These are phyloP conservation scores for Heliothis subflexa DNA, from an alignment of 1,140 invertebrate species.

Conservation along the genomic window DNA sequence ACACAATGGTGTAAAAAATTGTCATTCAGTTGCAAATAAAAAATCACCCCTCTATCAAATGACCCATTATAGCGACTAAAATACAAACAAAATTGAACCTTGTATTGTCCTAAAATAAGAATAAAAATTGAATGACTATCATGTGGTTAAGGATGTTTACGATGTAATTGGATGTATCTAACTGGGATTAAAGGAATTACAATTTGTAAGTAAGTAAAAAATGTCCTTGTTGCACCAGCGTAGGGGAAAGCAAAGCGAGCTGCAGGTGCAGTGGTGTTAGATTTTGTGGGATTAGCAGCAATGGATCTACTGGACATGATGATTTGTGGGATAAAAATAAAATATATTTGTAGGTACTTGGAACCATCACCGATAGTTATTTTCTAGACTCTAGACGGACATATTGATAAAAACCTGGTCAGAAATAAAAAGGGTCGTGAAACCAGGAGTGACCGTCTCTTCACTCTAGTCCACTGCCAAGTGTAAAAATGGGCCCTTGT, in stretches of 20 bases:
- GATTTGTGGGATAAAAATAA: constrained; percentile 9
- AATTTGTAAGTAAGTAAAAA: constrained; percentile 83
- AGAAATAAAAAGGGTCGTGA: no score
- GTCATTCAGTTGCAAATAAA: constrained; percentile 70
- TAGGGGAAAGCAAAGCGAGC: constrained; percentile 65
- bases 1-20: constrained; percentile 81
- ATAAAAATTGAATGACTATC: background rate
- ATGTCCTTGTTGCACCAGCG: constrained; percentile 60
- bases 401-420: no score
- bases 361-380: background rate
- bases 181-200: constrained; percentile 84
- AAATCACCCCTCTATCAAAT: constrained; percentile 66
- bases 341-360: background rate
- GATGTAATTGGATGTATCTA: constrained; percentile 83
- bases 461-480: no score
- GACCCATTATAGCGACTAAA: constrained; percentile 46
- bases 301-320: constrained; percentile 33
- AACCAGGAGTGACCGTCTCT: no score
- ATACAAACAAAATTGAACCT: constrained; percentile 50
- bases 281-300: constrained; percentile 64
- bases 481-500: no score
- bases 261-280: constrained; percentile 76
- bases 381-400: no score
- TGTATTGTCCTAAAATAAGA: constrained; percentile 43
- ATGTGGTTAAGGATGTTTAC: constrained; percentile 63